Percentiles rank a stretch among this genome's conserved stretches.
These are phyloP conservation scores for Sylvietta virens DNA, from an alignment of 2,113 vertebrate genomes.

Conservation along the genomic window DNA sequence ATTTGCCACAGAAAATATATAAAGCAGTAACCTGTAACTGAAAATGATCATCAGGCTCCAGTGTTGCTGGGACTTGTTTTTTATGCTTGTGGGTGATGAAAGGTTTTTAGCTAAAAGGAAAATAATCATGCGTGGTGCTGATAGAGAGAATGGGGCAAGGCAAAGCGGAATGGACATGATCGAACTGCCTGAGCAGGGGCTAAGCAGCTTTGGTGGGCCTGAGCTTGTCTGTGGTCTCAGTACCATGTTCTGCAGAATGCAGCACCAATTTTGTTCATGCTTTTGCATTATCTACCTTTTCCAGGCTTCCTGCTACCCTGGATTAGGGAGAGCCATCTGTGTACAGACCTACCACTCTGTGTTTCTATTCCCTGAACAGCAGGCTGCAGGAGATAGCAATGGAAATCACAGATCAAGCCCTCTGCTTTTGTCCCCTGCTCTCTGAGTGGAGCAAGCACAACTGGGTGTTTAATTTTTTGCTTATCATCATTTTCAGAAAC, in stretches of 20 bases:
- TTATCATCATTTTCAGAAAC: not conserved
- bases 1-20: not conserved
- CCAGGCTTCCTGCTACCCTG: not conserved
- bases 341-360: not conserved
- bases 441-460: not conserved
- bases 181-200: not conserved
- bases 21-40: not conserved
- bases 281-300: not conserved
- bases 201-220: not conserved
- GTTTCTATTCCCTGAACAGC: not conserved
- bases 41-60: not conserved
- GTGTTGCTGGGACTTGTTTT: not conserved
- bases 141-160: not conserved
- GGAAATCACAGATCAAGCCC: not conserved
- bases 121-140: not conserved
- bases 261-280: not conserved
- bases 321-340: not conserved
- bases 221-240: not conserved
- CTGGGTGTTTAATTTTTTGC: not conserved
- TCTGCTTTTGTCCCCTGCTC: not conserved
- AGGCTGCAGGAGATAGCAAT: not conserved
- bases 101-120: not conserved
- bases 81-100: not conserved
- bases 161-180: rapidly evolving
- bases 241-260: not conserved